A percentile compares a stretch with the other conserved stretches of the same genome.
phyloP scores from a whole-genome alignment of 30 jellyfish, hydroid and myxozoan genomes.

The Aurelia aurita region DNA sequence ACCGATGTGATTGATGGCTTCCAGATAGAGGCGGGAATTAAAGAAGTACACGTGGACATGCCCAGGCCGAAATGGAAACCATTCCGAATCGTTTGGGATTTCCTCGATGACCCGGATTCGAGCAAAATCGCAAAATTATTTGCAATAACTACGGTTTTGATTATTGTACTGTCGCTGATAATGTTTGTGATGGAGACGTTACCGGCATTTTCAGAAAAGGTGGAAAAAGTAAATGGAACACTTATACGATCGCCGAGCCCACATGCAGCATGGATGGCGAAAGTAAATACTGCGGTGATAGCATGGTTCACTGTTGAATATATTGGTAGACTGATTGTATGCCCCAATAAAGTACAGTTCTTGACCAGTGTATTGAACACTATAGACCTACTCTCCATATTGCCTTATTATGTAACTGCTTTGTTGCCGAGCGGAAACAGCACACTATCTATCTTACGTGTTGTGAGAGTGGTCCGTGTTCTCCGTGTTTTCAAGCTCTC shows the following conservation, averaged over 20 bases:
- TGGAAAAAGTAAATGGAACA: conserved; percentile 26
- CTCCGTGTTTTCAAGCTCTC: conserved; percentile 93
- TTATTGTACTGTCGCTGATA: conserved; percentile 77
- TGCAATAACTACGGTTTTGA: conserved; percentile 80
- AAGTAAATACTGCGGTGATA: conserved; percentile 84
- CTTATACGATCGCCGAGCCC: conserved; percentile 45
- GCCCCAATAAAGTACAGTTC: conserved; percentile 85
- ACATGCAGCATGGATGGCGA: conserved; percentile 85
- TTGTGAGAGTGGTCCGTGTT: conserved; percentile 95
- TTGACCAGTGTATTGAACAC: conserved; percentile 64
- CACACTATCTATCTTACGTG: conserved; percentile 65
- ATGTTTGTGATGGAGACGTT: conserved; percentile 91
- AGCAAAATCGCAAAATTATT: conserved; percentile 83
- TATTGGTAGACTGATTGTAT: conserved; percentile 69
- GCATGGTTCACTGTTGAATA: conserved; percentile 93
- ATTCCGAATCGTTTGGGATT: conserved; percentile 83
- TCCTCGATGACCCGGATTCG: conserved; percentile 89
- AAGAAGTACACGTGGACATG: conserved; percentile 71
- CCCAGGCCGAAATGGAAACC: conserved; percentile 74
- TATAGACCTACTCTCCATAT: conserved; percentile 87
- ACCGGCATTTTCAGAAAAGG: conserved; percentile 71
- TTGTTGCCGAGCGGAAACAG: conserved; percentile 53
- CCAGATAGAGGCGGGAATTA: conserved; percentile 90
- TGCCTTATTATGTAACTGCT: conserved; percentile 82
- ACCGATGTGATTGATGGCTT: conserved; percentile 70